phyloP scores from a whole-genome alignment of 2,113 vertebrate genomes.

The Fulica atra region DNA sequence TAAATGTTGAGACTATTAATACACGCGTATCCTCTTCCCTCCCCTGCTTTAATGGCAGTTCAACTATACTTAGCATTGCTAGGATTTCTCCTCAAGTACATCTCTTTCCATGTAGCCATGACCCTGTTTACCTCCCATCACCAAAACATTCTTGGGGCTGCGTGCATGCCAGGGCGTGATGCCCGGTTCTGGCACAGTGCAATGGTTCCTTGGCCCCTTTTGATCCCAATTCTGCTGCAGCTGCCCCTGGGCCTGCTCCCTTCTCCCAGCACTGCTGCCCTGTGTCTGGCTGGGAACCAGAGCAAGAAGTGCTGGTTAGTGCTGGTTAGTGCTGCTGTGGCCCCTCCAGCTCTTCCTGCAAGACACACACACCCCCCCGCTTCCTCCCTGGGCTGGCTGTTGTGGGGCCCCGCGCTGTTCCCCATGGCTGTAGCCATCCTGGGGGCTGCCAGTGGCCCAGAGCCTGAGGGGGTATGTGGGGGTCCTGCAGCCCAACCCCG shows the following conservation, averaged over 20 bases:
- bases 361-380: too few relatives aligned
- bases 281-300: neutral
- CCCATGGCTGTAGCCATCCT: fast-evolving
- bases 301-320: neutral
- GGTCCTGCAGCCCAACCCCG: neutral
- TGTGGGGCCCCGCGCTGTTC: fast-evolving
- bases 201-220: fast-evolving
- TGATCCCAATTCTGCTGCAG: fast-evolving
- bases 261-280: fast-evolving
- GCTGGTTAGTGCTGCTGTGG: fast-evolving
- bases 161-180: fast-evolving
- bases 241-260: fast-evolving
- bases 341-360: neutral
- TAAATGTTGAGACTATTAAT: constrained; percentile 69
- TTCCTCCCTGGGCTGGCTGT: neutral
- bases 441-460: neutral
- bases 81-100: neutral
- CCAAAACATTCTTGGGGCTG: neutral
- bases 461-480: fast-evolving
- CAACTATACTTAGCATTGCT: constrained; percentile 47
- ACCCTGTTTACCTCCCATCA: constrained; percentile 19
- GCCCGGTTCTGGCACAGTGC: neutral
- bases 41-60: constrained; percentile 10
- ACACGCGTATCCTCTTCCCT: constrained; percentile 52
- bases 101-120: neutral